These are phyloP conservation scores for Atherinosoma microstoma DNA, from an alignment of 2,797 vertebrate species.

Conservation along the genomic window DNA sequence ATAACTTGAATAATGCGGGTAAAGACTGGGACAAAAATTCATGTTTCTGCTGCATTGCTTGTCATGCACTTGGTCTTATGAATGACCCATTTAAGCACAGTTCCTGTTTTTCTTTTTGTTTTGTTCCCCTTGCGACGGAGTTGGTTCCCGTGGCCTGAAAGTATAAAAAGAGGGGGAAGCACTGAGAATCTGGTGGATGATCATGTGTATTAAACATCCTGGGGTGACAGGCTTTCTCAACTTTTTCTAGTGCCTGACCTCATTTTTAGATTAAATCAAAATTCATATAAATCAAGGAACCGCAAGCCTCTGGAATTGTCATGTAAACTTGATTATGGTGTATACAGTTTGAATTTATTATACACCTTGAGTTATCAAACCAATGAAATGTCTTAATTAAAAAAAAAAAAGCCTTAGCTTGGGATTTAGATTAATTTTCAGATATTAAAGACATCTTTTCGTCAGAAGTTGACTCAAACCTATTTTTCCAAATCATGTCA, in stretches of 20 bases:
- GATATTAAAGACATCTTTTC: neutral
- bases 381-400: neutral
- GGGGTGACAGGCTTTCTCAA: conserved; percentile 5
- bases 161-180: conserved; percentile 44
- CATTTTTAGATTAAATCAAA: conserved; percentile 9
- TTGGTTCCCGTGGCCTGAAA: conserved; percentile 50
- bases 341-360: neutral
- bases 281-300: conserved; percentile 3
- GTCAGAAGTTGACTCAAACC: neutral
- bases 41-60: conserved; percentile 54
- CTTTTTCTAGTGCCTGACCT: conserved; percentile 1
- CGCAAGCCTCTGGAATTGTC: neutral
- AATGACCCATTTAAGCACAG: conserved; percentile 69
- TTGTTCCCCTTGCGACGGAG: conserved; percentile 21
- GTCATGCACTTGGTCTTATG: conserved; percentile 76
- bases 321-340: neutral
- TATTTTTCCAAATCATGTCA: neutral
- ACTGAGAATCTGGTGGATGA: conserved; percentile 19
- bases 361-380: neutral
- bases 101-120: conserved; percentile 49
- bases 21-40: conserved; percentile 52
- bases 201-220: conserved; percentile 31
- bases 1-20: conserved; percentile 58
- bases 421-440: neutral
- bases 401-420: too few relatives aligned